Percentiles rank a stretch among this genome's conserved stretches.
Evolutionary conservation across 2,113 vertebrate genomes (phyloP).

Genomic region (Eonycteris spelaea): DNA sequence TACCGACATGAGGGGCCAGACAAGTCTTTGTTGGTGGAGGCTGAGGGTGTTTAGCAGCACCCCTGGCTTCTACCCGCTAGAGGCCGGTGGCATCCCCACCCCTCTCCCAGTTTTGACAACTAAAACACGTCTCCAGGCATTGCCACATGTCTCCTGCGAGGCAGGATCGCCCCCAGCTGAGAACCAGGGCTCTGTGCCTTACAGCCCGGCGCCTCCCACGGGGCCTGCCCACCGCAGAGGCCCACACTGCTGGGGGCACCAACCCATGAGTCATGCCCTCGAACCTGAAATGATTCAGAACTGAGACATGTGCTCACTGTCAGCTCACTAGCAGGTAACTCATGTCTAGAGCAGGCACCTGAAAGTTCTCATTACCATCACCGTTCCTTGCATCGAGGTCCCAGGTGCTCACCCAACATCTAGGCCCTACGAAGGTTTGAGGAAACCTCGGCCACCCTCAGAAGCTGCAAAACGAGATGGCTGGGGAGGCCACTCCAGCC

Average conservation of each 20-base stretch:
- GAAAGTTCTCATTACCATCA: background rate
- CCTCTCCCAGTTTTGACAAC: background rate
- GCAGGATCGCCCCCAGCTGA: background rate
- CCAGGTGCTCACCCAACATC: background rate
- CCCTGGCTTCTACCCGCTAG: background rate
- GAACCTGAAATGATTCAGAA: background rate
- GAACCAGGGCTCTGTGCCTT: background rate
- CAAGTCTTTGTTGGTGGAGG: accelerated
- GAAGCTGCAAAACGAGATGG: background rate
- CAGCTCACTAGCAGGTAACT: background rate
- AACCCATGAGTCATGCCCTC: background rate
- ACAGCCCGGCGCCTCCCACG: accelerated
- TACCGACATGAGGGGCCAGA: accelerated
- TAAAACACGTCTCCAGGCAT: background rate
- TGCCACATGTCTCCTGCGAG: background rate
- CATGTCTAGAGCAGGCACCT: background rate
- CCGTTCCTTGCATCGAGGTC: background rate
- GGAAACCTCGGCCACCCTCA: background rate
- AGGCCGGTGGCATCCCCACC: background rate
- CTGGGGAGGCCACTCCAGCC: background rate
- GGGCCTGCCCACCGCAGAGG: background rate
- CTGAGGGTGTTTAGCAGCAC: background rate
- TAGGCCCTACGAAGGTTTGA: background rate
- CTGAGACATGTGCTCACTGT: background rate
- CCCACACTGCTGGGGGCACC: background rate